phyloP scores from a whole-genome alignment of 2,113 vertebrate species.

The Lanius collurio region DNA sequence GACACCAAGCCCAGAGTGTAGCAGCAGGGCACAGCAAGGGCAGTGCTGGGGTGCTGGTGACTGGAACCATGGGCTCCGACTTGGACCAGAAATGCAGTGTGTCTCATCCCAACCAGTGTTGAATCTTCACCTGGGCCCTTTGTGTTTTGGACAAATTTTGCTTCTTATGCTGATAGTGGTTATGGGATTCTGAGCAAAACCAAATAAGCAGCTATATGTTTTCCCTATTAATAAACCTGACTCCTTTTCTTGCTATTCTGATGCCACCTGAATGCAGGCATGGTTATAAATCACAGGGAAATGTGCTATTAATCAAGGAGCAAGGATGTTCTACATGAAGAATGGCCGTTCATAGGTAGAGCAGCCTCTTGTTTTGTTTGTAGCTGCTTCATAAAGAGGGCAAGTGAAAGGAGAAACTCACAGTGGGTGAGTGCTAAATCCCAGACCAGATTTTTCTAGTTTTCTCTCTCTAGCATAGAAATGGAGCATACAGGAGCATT shows the following conservation, averaged over 20 bases:
- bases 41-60: background rate
- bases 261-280: background rate
- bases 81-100: background rate
- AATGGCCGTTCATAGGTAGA: background rate
- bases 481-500: background rate
- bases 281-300: background rate
- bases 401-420: background rate
- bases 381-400: background rate
- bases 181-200: background rate
- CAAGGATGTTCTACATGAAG: background rate
- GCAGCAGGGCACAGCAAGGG: fast-evolving
- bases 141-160: background rate
- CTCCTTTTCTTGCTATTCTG: background rate
- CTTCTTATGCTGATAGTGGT: background rate
- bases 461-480: background rate
- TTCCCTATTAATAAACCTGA: background rate
- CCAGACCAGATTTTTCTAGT: background rate
- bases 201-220: background rate
- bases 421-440: background rate
- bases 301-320: slow-evolving; percentile 25
- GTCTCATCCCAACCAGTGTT: background rate
- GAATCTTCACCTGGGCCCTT: background rate
- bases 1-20: background rate
- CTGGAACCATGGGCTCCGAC: background rate
- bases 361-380: background rate